These are phyloP conservation scores for Sialis fuliginosa DNA, from an alignment of 2,888 invertebrate species.

Conservation along the genomic window DNA sequence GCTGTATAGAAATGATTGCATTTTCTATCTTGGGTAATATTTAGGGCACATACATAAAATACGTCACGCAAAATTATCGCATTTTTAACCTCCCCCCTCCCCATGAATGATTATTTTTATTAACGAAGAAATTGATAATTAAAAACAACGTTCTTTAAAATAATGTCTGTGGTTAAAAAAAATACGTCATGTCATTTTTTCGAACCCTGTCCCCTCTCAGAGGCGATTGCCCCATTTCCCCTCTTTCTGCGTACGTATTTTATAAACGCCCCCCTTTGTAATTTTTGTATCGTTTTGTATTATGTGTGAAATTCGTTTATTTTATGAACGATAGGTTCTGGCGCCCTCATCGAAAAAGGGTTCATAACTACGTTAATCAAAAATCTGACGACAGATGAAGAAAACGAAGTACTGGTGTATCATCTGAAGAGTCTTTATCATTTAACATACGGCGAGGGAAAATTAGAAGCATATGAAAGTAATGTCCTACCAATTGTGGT, in stretches of 20 bases:
- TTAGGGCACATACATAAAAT: background rate
- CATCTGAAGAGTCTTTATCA: slow-evolving; percentile 21
- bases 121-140: no score
- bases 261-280: background rate
- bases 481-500: slow-evolving; percentile 21
- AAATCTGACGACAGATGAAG: slow-evolving; percentile 16
- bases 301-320: background rate
- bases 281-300: background rate
- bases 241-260: no score
- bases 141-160: no score
- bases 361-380: slow-evolving; percentile 20
- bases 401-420: slow-evolving; percentile 17
- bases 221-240: no score
- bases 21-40: background rate
- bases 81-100: no score
- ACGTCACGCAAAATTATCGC: no score
- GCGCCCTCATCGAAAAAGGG: slow-evolving; percentile 20
- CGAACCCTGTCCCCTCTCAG: no score
- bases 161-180: no score
- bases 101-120: no score
- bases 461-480: slow-evolving; percentile 20
- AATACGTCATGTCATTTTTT: no score
- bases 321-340: slow-evolving; percentile 18
- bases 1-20: slow-evolving; percentile 22
- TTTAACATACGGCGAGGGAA: slow-evolving; percentile 22